A percentile compares a stretch with the other conserved stretches of the same genome.
phyloP scores from a whole-genome alignment of 2,797 vertebrate genomes.

The Cirrhinus mrigala region DNA sequence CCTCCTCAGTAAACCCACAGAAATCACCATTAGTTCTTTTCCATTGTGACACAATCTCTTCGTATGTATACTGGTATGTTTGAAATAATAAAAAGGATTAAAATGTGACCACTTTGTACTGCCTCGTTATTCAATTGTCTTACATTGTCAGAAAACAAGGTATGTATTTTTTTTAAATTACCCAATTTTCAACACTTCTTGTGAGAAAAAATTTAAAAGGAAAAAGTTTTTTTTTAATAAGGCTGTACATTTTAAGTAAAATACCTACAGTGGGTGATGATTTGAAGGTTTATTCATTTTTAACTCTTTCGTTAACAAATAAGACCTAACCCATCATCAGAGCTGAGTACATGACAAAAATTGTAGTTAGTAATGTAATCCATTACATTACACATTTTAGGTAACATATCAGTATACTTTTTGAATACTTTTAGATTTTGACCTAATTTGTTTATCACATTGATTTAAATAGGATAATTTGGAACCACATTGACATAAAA shows the following conservation, averaged over 20 bases:
- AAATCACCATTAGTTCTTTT: slow-evolving; percentile 10
- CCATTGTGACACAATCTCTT: background rate
- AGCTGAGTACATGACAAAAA: no score
- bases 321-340: no score
- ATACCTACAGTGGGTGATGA: background rate
- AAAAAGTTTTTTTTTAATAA: background rate
- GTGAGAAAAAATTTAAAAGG: background rate
- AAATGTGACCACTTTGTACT: background rate
- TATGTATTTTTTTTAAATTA: background rate
- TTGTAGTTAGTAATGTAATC: no score
- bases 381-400: no score
- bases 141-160: background rate
- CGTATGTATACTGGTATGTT: slow-evolving; percentile 7
- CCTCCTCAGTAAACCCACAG: slow-evolving; percentile 64
- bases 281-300: background rate
- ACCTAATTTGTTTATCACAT: no score
- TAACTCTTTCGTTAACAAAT: background rate
- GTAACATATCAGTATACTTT: no score
- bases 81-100: slow-evolving; percentile 20
- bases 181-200: background rate
- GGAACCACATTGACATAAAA: no score
- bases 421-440: no score
- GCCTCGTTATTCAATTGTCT: background rate
- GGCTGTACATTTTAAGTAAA: background rate
- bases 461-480: no score